Evolutionary conservation across 2,113 vertebrate genomes (phyloP).

Genomic region (Urocynchramus pylzowi): DNA sequence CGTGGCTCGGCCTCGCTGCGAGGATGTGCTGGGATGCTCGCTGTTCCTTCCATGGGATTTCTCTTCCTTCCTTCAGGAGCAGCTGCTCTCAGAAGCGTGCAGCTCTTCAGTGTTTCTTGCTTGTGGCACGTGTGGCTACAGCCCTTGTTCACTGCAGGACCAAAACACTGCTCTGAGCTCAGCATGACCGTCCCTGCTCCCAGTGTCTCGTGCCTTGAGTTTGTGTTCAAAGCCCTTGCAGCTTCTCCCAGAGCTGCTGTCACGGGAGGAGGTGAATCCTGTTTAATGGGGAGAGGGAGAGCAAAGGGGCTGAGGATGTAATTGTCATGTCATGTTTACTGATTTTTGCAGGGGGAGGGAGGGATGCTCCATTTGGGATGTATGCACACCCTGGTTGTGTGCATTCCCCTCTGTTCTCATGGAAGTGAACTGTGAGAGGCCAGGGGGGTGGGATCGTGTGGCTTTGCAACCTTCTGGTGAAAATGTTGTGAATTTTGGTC

Average conservation of each 20-base stretch:
- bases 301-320: not conserved
- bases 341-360: not conserved
- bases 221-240: rapidly evolving
- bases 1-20: rapidly evolving
- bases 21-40: not conserved
- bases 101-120: not conserved
- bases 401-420: not conserved
- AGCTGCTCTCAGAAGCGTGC: not conserved
- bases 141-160: not conserved
- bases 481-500: not conserved
- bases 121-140: not conserved
- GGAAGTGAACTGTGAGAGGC: rapidly evolving
- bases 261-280: not conserved
- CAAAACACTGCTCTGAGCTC: not conserved
- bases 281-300: not conserved
- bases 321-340: rapidly evolving
- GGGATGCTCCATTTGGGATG: not conserved
- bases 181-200: not conserved
- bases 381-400: not conserved
- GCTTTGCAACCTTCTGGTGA: not conserved
- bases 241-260: not conserved
- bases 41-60: rapidly evolving
- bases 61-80: not conserved
- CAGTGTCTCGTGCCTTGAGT: rapidly evolving
- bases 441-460: not conserved